Percentiles rank a stretch among this genome's conserved stretches.
These are phyloP conservation scores for Hyperoodon ampullatus DNA, from an alignment of 2,113 vertebrate genomes.

Conservation along the genomic window DNA sequence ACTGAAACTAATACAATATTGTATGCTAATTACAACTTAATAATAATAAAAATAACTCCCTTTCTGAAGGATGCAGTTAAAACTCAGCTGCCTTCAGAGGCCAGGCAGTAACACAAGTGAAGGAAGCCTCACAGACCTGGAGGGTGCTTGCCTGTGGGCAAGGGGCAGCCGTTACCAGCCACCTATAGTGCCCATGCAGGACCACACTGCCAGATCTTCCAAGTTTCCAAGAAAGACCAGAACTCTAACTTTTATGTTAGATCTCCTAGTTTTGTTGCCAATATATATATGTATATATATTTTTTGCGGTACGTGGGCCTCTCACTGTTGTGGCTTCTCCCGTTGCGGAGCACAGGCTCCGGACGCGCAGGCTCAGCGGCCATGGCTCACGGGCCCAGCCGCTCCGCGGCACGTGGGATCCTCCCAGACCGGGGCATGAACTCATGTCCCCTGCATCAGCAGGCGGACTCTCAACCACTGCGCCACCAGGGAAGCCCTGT, in stretches of 20 bases:
- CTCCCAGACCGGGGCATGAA: too few relatives aligned
- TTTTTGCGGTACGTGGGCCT: too few relatives aligned
- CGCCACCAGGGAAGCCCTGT: background rate
- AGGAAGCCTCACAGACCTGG: background rate
- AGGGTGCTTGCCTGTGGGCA: accelerated
- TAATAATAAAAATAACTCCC: background rate
- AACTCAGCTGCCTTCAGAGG: background rate
- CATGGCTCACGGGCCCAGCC: too few relatives aligned
- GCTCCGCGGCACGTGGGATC: too few relatives aligned
- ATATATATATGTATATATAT: too few relatives aligned
- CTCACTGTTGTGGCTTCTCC: too few relatives aligned
- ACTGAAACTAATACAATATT: background rate
- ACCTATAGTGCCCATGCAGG: accelerated
- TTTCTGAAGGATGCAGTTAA: background rate
- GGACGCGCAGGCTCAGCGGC: too few relatives aligned
- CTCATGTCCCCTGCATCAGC: too few relatives aligned
- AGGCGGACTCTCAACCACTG: too few relatives aligned
- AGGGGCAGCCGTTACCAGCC: background rate
- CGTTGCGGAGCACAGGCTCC: too few relatives aligned
- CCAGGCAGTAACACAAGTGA: background rate
- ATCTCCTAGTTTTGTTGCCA: background rate
- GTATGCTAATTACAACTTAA: background rate
- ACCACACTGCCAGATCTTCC: background rate
- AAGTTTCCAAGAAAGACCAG: background rate
- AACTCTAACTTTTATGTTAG: background rate